Evolutionary conservation across 1,140 invertebrate genomes (phyloP), one percentile per base, ranked within the genome.

Genomic region (Micrasema minimum): DNA sequence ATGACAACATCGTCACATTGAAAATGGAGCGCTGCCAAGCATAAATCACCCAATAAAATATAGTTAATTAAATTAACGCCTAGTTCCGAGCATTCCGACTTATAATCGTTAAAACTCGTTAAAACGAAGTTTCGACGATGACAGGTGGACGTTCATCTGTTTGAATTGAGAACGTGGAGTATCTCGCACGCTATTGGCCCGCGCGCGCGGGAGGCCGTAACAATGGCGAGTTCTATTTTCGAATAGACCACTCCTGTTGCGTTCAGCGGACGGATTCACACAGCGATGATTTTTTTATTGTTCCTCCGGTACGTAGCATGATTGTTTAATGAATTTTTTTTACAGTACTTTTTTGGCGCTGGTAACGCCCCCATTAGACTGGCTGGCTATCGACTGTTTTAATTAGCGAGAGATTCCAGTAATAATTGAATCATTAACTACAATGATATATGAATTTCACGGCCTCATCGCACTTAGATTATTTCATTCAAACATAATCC

Each of bases 201-300:
- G 50, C 46, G 18, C 20, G 35, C 22, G 14, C 31, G 37, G 65
- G 51, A 55, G 65, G 65, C 48, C 65, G 65, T 66, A 48, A 66
- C 65, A 66, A 53, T n/a, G n/a, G 65, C 31, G 48, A 7, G 48
- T 66, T 66, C 65, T 66, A 66, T 66, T 66, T 66, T 55, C 35
- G 50, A 66, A 66, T 31, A 53, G 65, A 66, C 65, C 65, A 66
- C 50, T 66, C 65, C 50, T 26, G 35, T 23, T n/a, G 35, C 48
- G n/a, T 66, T 23, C 1, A 14, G 14, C 35, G 37, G 45, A 12
- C n/a, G 10, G 37, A 53, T 53, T 12, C 46, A 23, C 26, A n/a
- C 65, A n/a, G 50, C 48, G 35, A 18, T 37, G n/a, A 9, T 12
- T 50, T 66, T 50, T 64, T 50, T 66, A 53, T 41, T 22, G 51